phyloP scores from a whole-genome alignment of 2,888 invertebrate genomes.

The Phyto melanocephala region DNA sequence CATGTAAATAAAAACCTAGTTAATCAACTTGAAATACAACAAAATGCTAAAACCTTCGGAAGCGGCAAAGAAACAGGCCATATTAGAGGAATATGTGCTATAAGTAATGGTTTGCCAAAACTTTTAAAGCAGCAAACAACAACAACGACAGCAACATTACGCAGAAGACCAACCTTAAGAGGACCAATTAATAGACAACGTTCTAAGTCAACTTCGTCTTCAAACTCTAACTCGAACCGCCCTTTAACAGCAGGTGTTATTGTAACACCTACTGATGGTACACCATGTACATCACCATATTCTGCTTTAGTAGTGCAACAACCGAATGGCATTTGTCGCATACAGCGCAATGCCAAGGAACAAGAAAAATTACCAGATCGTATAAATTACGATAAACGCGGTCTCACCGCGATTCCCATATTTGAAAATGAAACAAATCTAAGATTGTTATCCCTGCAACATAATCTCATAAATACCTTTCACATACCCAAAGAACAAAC shows the following conservation, averaged over 20 bases:
- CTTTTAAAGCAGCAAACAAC: conserved; percentile 54
- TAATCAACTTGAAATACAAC: conserved; percentile 37
- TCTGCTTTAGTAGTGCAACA: conserved; percentile 73
- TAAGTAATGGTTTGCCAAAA: conserved; percentile 21
- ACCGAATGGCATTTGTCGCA: conserved; percentile 80
- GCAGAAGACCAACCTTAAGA: conserved; percentile 67
- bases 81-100: neutral
- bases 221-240: conserved; percentile 70
- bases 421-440: conserved; percentile 90
- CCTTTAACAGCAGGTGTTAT: conserved; percentile 58
- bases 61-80: neutral
- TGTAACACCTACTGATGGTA: conserved; percentile 56
- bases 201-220: conserved; percentile 74
- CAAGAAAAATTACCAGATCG: conserved; percentile 91
- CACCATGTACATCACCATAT: conserved; percentile 51
- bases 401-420: conserved; percentile 88
- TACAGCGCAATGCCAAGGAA: conserved; percentile 86
- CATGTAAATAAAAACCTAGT: conserved; percentile 41
- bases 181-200: conserved; percentile 70
- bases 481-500: conserved; percentile 76
- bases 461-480: conserved; percentile 87
- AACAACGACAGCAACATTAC: conserved; percentile 63
- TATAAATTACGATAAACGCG: conserved; percentile 91
- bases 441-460: conserved; percentile 92
- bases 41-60: conserved; percentile 12